phyloP scores from a whole-genome alignment of 2,113 vertebrate species.

The Laterallus jamaicensis region DNA sequence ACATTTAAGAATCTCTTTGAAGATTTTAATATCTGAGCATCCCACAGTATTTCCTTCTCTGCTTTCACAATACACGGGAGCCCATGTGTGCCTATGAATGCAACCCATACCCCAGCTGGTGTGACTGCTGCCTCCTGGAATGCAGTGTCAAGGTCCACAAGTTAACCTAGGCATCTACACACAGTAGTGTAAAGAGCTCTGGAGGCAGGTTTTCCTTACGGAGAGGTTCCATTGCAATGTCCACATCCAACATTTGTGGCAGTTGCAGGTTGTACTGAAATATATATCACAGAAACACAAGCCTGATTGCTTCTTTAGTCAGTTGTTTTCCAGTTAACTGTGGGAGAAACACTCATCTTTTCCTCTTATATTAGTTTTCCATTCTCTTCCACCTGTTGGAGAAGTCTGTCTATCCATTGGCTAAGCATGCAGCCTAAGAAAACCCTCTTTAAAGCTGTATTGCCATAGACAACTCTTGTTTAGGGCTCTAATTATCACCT shows the following conservation, averaged over 20 bases:
- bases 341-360: background rate
- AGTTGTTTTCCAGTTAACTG: background rate
- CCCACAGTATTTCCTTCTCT: background rate
- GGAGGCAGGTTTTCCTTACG: background rate
- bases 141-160: accelerated
- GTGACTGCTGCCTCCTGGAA: background rate
- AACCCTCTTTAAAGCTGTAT: background rate
- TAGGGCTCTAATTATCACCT: background rate
- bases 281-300: background rate
- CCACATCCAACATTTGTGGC: background rate
- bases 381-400: background rate
- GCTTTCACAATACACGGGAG: background rate
- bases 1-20: background rate
- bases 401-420: background rate
- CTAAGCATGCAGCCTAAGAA: background rate
- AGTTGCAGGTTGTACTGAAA: background rate
- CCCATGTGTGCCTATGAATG: background rate
- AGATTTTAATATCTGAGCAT: background rate
- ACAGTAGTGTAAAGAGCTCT: background rate
- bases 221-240: accelerated
- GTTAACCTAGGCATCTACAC: background rate
- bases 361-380: background rate
- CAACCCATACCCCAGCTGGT: accelerated
- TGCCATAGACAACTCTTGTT: background rate
- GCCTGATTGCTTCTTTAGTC: background rate